A percentile compares a stretch with the other conserved stretches of the same genome.
Conservation (phyloP, 2,113 vertebrate genomes). For the Bos taurus region DNA sequence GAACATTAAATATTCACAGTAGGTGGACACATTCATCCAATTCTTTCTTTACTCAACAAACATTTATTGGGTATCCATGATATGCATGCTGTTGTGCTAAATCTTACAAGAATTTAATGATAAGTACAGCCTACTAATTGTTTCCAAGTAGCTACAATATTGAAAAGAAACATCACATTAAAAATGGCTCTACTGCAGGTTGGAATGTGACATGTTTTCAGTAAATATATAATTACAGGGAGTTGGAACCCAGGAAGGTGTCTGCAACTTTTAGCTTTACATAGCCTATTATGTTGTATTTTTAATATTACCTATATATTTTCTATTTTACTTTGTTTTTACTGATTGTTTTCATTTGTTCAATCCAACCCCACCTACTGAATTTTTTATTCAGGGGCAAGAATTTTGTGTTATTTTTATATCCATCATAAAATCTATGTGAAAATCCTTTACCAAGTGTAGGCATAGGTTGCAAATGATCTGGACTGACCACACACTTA, state of each 20-base stretch:
- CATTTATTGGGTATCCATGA: not conserved
- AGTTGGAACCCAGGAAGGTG: not conserved
- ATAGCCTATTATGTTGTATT: not conserved
- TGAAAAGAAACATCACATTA: not conserved
- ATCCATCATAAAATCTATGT: not conserved
- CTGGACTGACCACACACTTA: not conserved
- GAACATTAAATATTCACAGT: not conserved
- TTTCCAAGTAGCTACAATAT: not conserved
- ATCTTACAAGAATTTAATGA: not conserved
- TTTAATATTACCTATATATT: not conserved
- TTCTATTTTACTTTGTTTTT: not conserved
- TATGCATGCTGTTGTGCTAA: not conserved
- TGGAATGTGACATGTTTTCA: not conserved
- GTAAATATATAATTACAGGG: not conserved
- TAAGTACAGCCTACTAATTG: not conserved
- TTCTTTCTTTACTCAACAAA: not conserved
- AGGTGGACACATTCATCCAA: not conserved
- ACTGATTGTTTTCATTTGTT: not conserved
- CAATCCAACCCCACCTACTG: not conserved
- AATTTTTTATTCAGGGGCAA: not conserved
- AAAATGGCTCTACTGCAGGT: not conserved
- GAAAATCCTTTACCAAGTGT: not conserved
- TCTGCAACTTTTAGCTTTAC: not conserved
- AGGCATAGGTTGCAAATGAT: not conserved
- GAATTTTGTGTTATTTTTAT: not conserved